Percentiles rank a stretch among this genome's conserved stretches.
Evolutionary conservation across 30 jellyfish, hydroid and myxozoan genomes (phyloP).

Genomic region (Clytia hemisphaerica): DNA sequence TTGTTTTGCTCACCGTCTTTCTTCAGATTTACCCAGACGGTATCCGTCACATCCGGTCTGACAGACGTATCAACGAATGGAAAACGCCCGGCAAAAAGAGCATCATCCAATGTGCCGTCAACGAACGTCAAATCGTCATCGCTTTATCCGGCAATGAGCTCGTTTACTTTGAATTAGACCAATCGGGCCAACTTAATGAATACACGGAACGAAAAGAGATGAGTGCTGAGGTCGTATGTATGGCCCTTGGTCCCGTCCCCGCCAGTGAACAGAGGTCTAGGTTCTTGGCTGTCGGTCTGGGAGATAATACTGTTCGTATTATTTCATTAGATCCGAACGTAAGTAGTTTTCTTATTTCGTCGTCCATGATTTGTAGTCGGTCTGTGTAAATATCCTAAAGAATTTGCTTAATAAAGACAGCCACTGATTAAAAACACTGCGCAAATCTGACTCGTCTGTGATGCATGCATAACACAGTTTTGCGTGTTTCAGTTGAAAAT

Average conservation of each 20-base stretch:
- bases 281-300: constrained; percentile 84
- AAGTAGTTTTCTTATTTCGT: constrained; percentile 1
- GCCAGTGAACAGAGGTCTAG: constrained; percentile 93
- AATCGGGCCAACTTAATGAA: constrained; percentile 97
- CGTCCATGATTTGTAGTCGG: not conserved
- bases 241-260: constrained; percentile 99
- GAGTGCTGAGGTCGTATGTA: constrained; percentile 97
- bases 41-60: constrained; percentile 97
- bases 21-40: constrained; percentile 93
- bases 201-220: constrained; percentile 96
- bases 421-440: constrained; percentile 14
- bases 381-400: too few relatives aligned
- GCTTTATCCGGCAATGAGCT: constrained; percentile 95
- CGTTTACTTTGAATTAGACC: constrained; percentile 96
- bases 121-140: constrained; percentile 94
- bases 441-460: constrained; percentile 18
- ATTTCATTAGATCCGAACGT: constrained; percentile 94
- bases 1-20: too few relatives aligned
- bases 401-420: not conserved
- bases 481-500: not conserved
- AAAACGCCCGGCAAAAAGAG: constrained; percentile 95
- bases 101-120: constrained; percentile 87
- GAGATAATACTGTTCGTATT: constrained; percentile 93
- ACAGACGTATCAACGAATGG: constrained; percentile 95
- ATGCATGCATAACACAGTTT: constrained; percentile 1